Base-by-base conservation (phyloP, 2,113 vertebrate genomes). In the Prionailurus bengalensis region DNA sequence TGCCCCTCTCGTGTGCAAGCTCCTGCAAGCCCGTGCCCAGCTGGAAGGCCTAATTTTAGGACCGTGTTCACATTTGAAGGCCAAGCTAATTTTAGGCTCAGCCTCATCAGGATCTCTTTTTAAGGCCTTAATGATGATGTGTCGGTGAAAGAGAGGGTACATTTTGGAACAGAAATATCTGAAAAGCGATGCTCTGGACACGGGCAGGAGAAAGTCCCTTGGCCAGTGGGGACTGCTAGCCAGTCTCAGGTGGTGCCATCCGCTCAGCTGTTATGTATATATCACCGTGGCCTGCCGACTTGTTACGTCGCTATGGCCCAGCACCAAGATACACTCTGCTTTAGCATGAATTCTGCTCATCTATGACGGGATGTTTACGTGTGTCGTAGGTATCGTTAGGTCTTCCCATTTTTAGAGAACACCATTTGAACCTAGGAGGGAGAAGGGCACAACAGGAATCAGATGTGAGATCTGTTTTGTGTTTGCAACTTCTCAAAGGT, bases 21-120 rank as follows among this genome's bases (percentile, higher is more conserved):
- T 95, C 90, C 95, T 96, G 92, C 82, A 93, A 96, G 96, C 74
- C 84, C 36, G 70, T 91, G 73, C 94, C 83, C 98, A 98, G 89
- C 95, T 98, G 96, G 96, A 82, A 95, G 39, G 93, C 96, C 91
- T 98, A 98, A 98, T 98, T 98, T 98, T 98, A 99, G 96, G 91
- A 97, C 91, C 29, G 0, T 4, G 39, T 95, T 95, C 78, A 83
- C 81, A 87, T 97, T 83, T 80, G 94, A 92, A 97, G 74, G 84
- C 97, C 96, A 78, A 74, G 36, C 96, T 99, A 98, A 98, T 98
- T 99, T 98, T 98, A 98, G 98, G 96, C 78, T 92, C 89, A 78
- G 78, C 71, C 79, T 97, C 97, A 95, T 96, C 98, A 96, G 45
- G 94, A 97, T 97, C 94, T 97, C 98, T 98, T 98, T 87, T 87